phyloP scores from a whole-genome alignment of 2,113 vertebrate species.

The Sylvilagus bachmani region DNA sequence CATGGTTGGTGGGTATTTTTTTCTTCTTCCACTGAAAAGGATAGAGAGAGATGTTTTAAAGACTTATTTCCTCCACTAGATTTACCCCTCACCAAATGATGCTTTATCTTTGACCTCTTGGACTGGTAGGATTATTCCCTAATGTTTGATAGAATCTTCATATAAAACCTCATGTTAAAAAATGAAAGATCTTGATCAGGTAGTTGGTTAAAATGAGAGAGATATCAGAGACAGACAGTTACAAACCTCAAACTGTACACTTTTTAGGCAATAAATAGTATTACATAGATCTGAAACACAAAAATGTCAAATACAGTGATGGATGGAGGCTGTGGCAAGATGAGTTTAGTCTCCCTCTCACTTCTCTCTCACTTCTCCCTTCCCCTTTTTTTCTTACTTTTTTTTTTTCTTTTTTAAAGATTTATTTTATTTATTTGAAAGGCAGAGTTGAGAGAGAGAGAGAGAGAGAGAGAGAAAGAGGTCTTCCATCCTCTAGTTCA shows the following conservation, averaged over 20 bases:
- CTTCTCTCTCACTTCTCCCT: not conserved
- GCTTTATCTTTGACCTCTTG: not conserved
- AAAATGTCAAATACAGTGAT: not conserved
- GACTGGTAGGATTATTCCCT: not conserved
- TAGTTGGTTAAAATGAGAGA: conserved; percentile 21
- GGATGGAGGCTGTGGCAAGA: not conserved
- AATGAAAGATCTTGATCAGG: not conserved
- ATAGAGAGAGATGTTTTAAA: conserved; percentile 53
- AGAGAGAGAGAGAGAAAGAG: too few species aligned
- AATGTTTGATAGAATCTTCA: not conserved
- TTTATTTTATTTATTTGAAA: too few species aligned
- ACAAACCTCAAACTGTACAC: not conserved
- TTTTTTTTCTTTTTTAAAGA: not conserved
- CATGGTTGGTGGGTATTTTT: conserved; percentile 11
- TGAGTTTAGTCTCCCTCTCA: not conserved
- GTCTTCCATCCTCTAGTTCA: too few species aligned
- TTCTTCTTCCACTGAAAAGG: conserved; percentile 20
- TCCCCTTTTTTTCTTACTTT: not conserved
- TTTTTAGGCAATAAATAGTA: not conserved
- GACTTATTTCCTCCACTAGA: not conserved
- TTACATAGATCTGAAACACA: conserved; percentile 4
- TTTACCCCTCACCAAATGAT: not conserved
- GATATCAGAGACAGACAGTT: not conserved
- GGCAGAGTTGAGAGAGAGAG: too few species aligned
- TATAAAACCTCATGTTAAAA: conserved; percentile 1